These are phyloP conservation scores for Aphelenchoides bicaudatus DNA, from an alignment of 2,888 invertebrate species.

Conservation along the genomic window DNA sequence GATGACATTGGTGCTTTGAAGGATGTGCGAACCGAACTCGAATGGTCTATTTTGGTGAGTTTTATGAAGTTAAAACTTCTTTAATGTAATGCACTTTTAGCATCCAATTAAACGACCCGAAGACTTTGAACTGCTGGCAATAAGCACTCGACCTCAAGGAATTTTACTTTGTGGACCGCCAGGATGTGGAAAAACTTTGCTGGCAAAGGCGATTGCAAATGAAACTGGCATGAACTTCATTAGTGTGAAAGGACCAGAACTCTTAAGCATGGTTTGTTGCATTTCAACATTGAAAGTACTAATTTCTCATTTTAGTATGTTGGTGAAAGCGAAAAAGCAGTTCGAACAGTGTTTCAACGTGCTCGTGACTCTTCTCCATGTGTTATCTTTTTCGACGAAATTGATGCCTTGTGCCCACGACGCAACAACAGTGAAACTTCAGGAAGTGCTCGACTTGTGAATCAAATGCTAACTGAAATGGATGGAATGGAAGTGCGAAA, in stretches of 20 bases:
- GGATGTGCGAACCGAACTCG: conserved; percentile 81
- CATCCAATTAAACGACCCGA: conserved; percentile 85
- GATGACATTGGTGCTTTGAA: conserved; percentile 87
- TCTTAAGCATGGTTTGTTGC: conserved; percentile 82
- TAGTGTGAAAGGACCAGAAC: conserved; percentile 94
- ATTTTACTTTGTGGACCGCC: conserved; percentile 93
- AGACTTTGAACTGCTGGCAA: conserved; percentile 74
- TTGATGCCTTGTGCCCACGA: conserved; percentile 89
- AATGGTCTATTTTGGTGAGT: conserved; percentile 72
- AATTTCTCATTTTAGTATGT: conserved; percentile 71
- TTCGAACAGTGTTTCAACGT: conserved; percentile 88
- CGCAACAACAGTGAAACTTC: conserved; percentile 68
- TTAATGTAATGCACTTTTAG: conserved; percentile 62
- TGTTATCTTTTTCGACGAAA: conserved; percentile 96
- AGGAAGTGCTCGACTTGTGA: conserved; percentile 69
- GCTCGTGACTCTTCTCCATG: conserved; percentile 93
- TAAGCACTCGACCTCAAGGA: conserved; percentile 73
- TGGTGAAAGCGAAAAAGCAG: conserved; percentile 94
- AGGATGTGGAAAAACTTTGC: conserved; percentile 79
- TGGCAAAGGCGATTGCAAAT: conserved; percentile 97
- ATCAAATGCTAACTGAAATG: conserved; percentile 96
- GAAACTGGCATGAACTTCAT: conserved; percentile 98
- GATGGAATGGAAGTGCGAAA: conserved; percentile 87
- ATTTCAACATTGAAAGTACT: no score
- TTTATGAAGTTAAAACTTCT: background rate